These are phyloP conservation scores for Hippocampus abdominalis DNA, from an alignment of 2,113 vertebrate species.

Conservation along the genomic window DNA sequence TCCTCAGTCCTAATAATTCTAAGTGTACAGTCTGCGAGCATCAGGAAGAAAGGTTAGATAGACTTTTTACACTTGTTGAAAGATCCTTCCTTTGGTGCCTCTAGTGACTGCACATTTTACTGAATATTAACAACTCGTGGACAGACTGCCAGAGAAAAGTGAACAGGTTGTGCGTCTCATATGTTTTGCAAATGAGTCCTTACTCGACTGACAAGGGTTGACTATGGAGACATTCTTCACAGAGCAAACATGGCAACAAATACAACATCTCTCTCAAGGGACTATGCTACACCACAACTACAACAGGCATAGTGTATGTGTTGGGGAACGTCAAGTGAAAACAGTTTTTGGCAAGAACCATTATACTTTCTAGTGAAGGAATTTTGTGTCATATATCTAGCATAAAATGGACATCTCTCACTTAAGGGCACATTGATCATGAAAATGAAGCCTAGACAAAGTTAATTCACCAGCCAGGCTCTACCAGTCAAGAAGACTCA, in stretches of 20 bases:
- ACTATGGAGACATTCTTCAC: slow-evolving; percentile 46
- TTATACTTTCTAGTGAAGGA: slow-evolving; percentile 46
- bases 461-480: slow-evolving; percentile 50
- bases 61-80: not conserved
- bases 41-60: not conserved
- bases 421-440: slow-evolving; percentile 54
- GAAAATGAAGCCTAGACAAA: slow-evolving; percentile 52
- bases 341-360: slow-evolving; percentile 37
- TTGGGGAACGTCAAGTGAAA: slow-evolving; percentile 33
- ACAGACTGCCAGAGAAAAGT: slow-evolving; percentile 55
- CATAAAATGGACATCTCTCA: slow-evolving; percentile 34
- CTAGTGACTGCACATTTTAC: slow-evolving; percentile 49
- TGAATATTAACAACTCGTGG: slow-evolving; percentile 51
- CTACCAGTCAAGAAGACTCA: slow-evolving; percentile 44
- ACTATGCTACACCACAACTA: slow-evolving; percentile 10
- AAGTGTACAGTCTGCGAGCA: not conserved
- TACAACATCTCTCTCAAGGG: slow-evolving; percentile 45
- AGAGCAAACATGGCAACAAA: slow-evolving; percentile 54
- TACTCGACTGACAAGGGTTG: slow-evolving; percentile 29
- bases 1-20: no score
- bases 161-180: slow-evolving; percentile 65
- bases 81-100: slow-evolving; percentile 3
- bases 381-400: slow-evolving; percentile 24
- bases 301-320: slow-evolving; percentile 8
- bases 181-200: slow-evolving; percentile 69